Percentiles rank a stretch among this genome's conserved stretches.
phyloP scores from a whole-genome alignment of 2,113 vertebrate genomes.

The Cervus canadensis region DNA sequence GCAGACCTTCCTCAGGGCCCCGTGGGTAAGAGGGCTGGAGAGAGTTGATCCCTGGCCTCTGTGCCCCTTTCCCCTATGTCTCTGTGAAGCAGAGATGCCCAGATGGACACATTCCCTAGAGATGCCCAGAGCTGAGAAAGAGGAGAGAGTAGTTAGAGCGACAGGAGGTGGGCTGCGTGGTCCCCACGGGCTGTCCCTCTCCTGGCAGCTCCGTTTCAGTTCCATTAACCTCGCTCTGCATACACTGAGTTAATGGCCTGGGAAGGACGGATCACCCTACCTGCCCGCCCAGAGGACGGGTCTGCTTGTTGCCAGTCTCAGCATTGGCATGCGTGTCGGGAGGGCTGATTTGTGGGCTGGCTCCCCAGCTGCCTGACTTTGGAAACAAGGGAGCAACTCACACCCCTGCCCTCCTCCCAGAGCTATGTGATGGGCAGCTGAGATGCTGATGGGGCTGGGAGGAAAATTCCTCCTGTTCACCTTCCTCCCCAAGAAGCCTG shows the following conservation, averaged over 20 bases:
- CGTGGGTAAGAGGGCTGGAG: neutral
- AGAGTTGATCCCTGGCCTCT: neutral
- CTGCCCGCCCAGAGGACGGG: neutral
- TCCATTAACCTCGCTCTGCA: constrained; percentile 23
- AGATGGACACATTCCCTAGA: neutral
- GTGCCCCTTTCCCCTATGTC: neutral
- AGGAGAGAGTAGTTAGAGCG: neutral
- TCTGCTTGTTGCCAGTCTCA: neutral
- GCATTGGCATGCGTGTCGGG: neutral
- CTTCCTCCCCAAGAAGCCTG: neutral
- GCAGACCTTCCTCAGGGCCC: neutral
- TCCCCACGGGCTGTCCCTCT: neutral
- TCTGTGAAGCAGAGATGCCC: neutral
- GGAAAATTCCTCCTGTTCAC: neutral
- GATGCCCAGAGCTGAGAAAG: neutral
- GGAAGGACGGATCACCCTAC: neutral
- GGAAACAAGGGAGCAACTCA: neutral
- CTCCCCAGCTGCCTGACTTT: neutral
- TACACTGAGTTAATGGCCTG: neutral
- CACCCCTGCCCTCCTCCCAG: neutral
- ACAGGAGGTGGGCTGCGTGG: neutral
- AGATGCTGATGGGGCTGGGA: neutral
- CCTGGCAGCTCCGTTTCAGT: neutral
- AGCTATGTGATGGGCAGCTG: neutral
- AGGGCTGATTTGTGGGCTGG: neutral